A percentile compares a stretch with the other conserved stretches of the same genome.
phyloP scores from a whole-genome alignment of 2,797 vertebrate species.

The Lophotriccus pileatus region DNA sequence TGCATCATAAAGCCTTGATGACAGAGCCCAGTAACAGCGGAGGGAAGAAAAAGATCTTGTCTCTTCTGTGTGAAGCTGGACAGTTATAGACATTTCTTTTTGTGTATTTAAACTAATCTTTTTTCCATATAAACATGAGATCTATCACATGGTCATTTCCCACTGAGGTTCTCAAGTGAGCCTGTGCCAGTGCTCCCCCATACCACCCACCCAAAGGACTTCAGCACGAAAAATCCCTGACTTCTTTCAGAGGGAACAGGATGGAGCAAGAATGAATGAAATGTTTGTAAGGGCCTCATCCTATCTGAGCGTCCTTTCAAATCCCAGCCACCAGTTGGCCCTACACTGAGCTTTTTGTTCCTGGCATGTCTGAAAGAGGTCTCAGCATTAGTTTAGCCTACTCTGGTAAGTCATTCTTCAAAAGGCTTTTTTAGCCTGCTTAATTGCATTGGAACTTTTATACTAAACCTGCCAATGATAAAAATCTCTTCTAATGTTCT shows the following conservation, averaged over 20 bases:
- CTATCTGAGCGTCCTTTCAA: neutral
- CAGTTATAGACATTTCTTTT: neutral
- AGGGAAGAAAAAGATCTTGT: neutral
- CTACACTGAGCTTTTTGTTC: constrained; percentile 31
- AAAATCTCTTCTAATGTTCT: neutral
- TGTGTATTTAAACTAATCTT: neutral
- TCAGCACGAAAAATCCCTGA: fast-evolving
- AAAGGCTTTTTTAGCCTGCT: neutral
- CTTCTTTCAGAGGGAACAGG: constrained; percentile 19
- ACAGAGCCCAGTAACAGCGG: neutral
- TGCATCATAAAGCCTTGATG: neutral
- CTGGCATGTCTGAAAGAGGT: neutral
- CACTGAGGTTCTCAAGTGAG: neutral
- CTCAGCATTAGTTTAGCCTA: neutral
- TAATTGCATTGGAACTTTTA: neutral
- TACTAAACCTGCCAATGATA: neutral
- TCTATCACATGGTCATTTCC: neutral
- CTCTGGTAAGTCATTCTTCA: constrained; percentile 3
- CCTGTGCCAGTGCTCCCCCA: neutral
- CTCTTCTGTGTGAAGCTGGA: neutral
- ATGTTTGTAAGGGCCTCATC: neutral
- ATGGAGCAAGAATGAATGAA: constrained; percentile 41
- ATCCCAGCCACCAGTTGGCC: neutral
- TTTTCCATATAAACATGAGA: neutral
- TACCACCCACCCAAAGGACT: neutral